phyloP scores from a whole-genome alignment of 2,888 invertebrate species.

The Himalopsyche tibetana region DNA sequence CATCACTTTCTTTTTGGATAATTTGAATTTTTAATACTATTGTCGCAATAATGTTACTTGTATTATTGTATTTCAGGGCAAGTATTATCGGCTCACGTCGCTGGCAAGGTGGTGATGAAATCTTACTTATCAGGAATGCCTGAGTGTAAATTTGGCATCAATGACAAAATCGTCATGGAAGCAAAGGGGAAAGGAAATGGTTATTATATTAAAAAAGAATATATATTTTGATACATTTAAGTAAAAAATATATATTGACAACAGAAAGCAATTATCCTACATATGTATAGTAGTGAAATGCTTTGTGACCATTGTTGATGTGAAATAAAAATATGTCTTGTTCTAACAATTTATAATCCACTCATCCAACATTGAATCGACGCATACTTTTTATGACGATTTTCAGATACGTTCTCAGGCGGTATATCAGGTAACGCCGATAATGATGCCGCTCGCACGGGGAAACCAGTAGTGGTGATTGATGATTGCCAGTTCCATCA shows the following conservation, averaged over 20 bases:
- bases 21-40: no score
- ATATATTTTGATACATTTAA: background rate
- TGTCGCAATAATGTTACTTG: slow-evolving; percentile 27
- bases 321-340: no score
- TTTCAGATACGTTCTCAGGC: slow-evolving; percentile 70
- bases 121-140: slow-evolving; percentile 99
- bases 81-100: slow-evolving; percentile 98
- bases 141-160: slow-evolving; percentile 99
- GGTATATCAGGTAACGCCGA: slow-evolving; percentile 83
- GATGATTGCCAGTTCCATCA: slow-evolving; percentile 99
- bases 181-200: slow-evolving; percentile 87
- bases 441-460: slow-evolving; percentile 90
- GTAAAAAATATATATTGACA: no score
- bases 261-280: no score
- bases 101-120: slow-evolving; percentile 99
- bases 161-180: slow-evolving; percentile 99
- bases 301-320: no score
- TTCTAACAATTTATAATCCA: background rate
- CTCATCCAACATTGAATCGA: slow-evolving; percentile 29
- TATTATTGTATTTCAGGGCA: slow-evolving; percentile 81
- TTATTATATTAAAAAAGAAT: slow-evolving; percentile 65
- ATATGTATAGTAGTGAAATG: no score
- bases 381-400: slow-evolving; percentile 34
- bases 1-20: no score
- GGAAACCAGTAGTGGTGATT: slow-evolving; percentile 99